Evolutionary conservation across 2,113 vertebrate species (phyloP).

Genomic region (Sisor rabdophorus): DNA sequence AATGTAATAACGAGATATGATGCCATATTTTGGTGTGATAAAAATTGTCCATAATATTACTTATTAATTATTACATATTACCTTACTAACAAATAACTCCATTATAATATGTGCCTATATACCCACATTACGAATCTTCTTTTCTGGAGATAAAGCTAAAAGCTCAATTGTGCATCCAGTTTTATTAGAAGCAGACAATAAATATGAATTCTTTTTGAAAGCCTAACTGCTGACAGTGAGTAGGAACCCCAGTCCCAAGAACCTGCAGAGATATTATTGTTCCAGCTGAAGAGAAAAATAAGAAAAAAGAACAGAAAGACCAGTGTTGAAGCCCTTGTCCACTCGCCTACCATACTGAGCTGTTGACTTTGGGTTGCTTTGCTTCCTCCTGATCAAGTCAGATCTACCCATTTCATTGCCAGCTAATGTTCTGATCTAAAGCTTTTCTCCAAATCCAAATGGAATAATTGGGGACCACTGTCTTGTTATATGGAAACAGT

Average conservation of each 20-base stretch:
- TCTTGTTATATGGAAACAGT: conserved; percentile 37
- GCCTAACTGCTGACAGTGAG: neutral
- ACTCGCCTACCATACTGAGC: conserved; percentile 19
- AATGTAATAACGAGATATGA: neutral
- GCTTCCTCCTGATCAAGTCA: conserved; percentile 39
- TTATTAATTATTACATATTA: too few species aligned
- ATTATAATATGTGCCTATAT: conserved; percentile 25
- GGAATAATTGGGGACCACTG: conserved; percentile 46
- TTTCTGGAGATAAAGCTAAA: neutral
- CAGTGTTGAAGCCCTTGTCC: conserved; percentile 32
- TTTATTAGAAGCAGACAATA: neutral
- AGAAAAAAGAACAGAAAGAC: conserved; percentile 36
- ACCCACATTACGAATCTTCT: neutral
- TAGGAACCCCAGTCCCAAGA: conserved; percentile 3
- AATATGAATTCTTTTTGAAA: neutral
- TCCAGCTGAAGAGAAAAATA: conserved; percentile 35
- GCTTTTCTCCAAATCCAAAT: conserved; percentile 40
- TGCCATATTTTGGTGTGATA: neutral
- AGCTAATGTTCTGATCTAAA: conserved; percentile 39
- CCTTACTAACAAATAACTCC: conserved; percentile 3
- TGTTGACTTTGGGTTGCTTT: conserved; percentile 43
- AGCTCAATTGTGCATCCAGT: neutral
- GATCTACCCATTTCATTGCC: conserved; percentile 40
- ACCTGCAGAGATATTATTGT: conserved; percentile 36
- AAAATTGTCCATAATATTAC: too few species aligned